Evolutionary conservation across 2,888 invertebrate species (phyloP).

Genomic region (Melangyna quadrimaculata): DNA sequence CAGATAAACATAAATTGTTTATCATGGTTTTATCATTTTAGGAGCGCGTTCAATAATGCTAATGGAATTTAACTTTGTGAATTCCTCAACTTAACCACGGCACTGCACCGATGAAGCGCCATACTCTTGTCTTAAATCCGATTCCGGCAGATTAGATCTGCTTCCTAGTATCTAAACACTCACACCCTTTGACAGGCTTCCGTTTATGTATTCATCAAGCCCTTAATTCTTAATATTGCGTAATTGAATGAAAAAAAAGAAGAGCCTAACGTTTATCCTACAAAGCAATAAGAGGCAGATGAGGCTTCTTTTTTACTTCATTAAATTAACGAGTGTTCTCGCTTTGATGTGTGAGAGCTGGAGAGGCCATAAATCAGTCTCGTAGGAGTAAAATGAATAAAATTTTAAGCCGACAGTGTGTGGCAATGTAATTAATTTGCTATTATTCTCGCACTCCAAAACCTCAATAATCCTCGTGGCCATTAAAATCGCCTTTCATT

Average conservation of each 20-base stretch:
- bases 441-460: conserved; percentile 53
- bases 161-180: background rate
- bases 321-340: conserved; percentile 8
- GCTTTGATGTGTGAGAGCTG: conserved; percentile 13
- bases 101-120: too few species aligned
- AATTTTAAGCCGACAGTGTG: conserved; percentile 45
- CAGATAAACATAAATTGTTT: too few species aligned
- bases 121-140: background rate
- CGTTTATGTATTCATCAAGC: background rate
- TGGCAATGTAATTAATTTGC: conserved; percentile 59
- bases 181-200: background rate
- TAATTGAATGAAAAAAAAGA: background rate
- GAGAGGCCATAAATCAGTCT: background rate
- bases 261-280: background rate
- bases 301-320: background rate
- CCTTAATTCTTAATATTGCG: background rate
- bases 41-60: background rate
- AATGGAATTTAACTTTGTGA: background rate
- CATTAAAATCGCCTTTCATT: conserved; percentile 23
- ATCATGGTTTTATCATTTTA: too few species aligned
- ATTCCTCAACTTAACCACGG: background rate
- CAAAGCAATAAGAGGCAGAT: background rate
- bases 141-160: background rate
- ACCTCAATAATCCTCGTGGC: conserved; percentile 44
- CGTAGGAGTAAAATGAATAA: background rate